These are phyloP conservation scores for Cinclus cinclus DNA, from an alignment of 2,113 vertebrate genomes.

Conservation along the genomic window DNA sequence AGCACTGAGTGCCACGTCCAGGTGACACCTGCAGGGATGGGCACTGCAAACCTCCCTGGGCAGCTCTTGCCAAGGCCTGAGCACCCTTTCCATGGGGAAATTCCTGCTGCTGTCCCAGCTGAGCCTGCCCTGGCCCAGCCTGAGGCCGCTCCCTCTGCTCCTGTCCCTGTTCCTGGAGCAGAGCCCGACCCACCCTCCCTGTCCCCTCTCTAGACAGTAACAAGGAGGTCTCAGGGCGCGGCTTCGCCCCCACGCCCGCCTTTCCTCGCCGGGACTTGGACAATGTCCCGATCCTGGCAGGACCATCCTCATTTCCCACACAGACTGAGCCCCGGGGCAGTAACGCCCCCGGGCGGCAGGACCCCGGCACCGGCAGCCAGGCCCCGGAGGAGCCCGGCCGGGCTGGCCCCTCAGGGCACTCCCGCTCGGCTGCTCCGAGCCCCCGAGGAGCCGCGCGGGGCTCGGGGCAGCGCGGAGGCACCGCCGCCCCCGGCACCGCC, in stretches of 20 bases:
- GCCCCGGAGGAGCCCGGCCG: no score
- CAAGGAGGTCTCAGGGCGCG: not conserved
- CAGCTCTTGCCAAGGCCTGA: not conserved
- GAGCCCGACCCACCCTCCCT: not conserved
- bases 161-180: not conserved
- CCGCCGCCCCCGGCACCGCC: no score
- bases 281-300: fast-evolving
- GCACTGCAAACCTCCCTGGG: not conserved
- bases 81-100: not conserved
- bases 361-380: not conserved
- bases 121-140: not conserved
- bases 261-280: not conserved
- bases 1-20: not conserved
- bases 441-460: not conserved
- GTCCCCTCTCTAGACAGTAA: not conserved
- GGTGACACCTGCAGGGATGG: not conserved
- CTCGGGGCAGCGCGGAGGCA: not conserved
- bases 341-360: not conserved
- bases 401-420: not conserved
- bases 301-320: not conserved
- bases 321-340: fast-evolving
- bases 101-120: no score
- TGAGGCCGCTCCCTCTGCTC: not conserved
- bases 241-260: not conserved
- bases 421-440: not conserved